Percentiles rank a stretch among this genome's conserved stretches.
phyloP scores from a whole-genome alignment of 2,797 vertebrate genomes.

The Dendrocincla tyrannina region DNA sequence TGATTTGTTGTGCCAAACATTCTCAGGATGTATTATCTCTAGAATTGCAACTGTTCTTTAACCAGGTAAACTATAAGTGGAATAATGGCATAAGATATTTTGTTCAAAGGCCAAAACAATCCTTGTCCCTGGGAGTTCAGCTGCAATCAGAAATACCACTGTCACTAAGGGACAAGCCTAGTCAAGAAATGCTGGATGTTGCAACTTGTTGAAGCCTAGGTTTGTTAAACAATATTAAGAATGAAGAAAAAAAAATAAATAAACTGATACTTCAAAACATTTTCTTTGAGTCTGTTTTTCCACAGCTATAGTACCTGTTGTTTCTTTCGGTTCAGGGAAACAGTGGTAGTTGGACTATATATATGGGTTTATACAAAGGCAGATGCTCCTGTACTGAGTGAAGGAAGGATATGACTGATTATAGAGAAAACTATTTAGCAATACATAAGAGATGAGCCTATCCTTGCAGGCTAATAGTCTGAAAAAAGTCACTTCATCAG shows the following conservation, averaged over 20 bases:
- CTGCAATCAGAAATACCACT: neutral
- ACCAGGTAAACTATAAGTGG: neutral
- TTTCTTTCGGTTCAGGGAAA: neutral
- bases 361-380: neutral
- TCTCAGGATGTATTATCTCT: neutral
- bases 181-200: neutral
- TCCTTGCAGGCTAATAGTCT: neutral
- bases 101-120: neutral
- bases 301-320: neutral
- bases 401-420: neutral
- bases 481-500: neutral
- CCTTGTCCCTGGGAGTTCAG: neutral
- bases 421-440: neutral
- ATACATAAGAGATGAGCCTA: neutral
- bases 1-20: neutral
- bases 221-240: neutral
- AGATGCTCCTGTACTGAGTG: neutral
- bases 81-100: neutral
- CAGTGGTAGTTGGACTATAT: neutral
- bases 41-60: neutral
- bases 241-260: neutral
- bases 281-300: neutral
- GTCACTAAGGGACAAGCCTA: neutral
- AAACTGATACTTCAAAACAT: neutral
- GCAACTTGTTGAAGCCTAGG: neutral